Percentiles rank a stretch among this genome's conserved stretches.
Conservation (phyloP, 2,888 invertebrate genomes). For the Lycophotia porphyrea region DNA sequence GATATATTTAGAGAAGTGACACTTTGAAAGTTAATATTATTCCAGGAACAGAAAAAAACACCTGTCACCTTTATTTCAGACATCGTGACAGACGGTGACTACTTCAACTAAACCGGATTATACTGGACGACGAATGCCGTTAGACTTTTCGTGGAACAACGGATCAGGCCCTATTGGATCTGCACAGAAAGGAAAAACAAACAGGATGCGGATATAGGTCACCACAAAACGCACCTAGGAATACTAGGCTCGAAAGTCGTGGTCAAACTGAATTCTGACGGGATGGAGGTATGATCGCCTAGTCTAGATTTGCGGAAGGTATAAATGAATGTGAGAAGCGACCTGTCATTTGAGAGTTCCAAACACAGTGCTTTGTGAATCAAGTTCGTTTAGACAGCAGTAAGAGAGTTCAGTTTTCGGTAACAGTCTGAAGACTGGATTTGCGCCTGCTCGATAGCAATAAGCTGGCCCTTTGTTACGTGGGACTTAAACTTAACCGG, state of each 20-base stretch:
- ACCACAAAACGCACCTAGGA: no score
- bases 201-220: neutral
- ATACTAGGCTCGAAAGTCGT: neutral
- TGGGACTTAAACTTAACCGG: neutral
- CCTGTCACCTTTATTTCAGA: neutral
- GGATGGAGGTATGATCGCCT: neutral
- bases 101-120: neutral
- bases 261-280: constrained; percentile 29
- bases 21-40: neutral
- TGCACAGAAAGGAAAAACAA: neutral
- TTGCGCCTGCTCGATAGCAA: no score
- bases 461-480: neutral
- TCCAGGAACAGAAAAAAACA: neutral
- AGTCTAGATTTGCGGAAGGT: neutral
- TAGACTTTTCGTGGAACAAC: constrained; percentile 6
- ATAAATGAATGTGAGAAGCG: neutral
- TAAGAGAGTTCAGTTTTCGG: neutral
- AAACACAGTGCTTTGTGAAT: neutral
- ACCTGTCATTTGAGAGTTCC: neutral
- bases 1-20: neutral
- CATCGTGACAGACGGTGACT: neutral
- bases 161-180: neutral
- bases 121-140: neutral
- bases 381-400: neutral
- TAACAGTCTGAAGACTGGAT: neutral